Base-by-base conservation (phyloP, 2,797 vertebrate genomes). In the Tragopan temminckii region DNA sequence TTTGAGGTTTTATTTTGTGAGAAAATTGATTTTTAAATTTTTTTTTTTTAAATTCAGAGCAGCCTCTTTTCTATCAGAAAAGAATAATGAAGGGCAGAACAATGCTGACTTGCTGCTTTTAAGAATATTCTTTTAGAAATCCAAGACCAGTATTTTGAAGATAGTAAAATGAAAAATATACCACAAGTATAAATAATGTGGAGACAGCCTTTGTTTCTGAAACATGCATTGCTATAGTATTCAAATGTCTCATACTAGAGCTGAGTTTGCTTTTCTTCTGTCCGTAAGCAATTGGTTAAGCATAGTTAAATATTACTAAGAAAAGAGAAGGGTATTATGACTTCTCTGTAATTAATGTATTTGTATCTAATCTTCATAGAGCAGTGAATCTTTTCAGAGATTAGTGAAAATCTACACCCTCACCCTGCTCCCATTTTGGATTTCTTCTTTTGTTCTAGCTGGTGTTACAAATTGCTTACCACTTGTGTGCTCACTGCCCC, bases 201-300 rank as follows among this genome's bases (percentile, higher is more conserved):
- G 29, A 58, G 50, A 23, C 17, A 24, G 6, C 35, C n/a, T 75
- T 64, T 45, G 50, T 50, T 67, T 77, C 33, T n/a, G 59, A 50
- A 48, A 29, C 4, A 23, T 0, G 0, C 20, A 2, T 42, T 64
- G 38, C 38, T 62, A 2, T 25, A 19, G 10, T 43, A 20, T 43
- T 66, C 42, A 24, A 43, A 62, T 67, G 2, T 71, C 69, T 77
- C 38, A 70, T 17, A 50, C 23, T 29, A 38, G 23, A 85, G 16
- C 14, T 91, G 58, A 31, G 53, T 63, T 63, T 10, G n/a, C 61
- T 80, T 80, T 33, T 33, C 29, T 71, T 35, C 23, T 72, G n/a
- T 48, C 0, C 0, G 29, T 46, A 45, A 24, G 46, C 57, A 46
- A 58, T 18, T 45, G 11, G 19, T 13, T 53, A 53, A 53, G 52